Conservation (phyloP, 2,797 vertebrate species). For the Crocodylus rhombifer region DNA sequence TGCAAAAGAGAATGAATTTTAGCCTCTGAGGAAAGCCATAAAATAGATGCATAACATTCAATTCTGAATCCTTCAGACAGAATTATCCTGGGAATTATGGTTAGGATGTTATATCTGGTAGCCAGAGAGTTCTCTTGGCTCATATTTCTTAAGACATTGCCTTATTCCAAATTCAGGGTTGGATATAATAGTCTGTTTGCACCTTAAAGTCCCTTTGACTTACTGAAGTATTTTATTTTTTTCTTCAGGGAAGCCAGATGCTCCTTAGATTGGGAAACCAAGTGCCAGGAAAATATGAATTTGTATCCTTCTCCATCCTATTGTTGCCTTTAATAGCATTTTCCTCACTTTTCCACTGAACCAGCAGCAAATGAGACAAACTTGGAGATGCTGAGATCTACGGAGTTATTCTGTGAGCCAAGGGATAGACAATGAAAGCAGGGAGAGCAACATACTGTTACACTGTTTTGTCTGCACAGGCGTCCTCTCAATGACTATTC, state of each 20-base stretch:
- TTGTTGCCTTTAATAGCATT: not conserved
- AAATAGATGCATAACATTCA: constrained; percentile 35
- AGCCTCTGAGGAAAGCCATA: constrained; percentile 51
- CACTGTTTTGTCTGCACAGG: not conserved
- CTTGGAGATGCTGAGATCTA: fast-evolving
- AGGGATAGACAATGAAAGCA: not conserved
- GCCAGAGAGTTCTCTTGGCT: constrained; percentile 38
- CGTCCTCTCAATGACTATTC: not conserved
- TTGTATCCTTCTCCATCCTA: not conserved
- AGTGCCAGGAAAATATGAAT: not conserved
- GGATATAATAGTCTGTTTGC: not conserved
- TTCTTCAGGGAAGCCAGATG: too few species aligned
- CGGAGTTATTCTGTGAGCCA: not conserved
- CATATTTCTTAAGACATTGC: constrained; percentile 21
- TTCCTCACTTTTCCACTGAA: not conserved
- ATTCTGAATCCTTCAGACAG: constrained; percentile 10
- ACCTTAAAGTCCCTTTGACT: not conserved
- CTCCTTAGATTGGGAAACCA: too few species aligned
- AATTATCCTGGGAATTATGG: constrained; percentile 55
- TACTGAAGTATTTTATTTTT: too few species aligned
- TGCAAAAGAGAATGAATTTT: constrained; percentile 46
- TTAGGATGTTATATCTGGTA: constrained; percentile 38
- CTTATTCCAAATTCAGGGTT: not conserved
- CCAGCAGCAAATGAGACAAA: not conserved
- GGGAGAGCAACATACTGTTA: not conserved